Evolutionary conservation across 1,140 invertebrate species (phyloP).

Genomic region (Sinella curviseta): DNA sequence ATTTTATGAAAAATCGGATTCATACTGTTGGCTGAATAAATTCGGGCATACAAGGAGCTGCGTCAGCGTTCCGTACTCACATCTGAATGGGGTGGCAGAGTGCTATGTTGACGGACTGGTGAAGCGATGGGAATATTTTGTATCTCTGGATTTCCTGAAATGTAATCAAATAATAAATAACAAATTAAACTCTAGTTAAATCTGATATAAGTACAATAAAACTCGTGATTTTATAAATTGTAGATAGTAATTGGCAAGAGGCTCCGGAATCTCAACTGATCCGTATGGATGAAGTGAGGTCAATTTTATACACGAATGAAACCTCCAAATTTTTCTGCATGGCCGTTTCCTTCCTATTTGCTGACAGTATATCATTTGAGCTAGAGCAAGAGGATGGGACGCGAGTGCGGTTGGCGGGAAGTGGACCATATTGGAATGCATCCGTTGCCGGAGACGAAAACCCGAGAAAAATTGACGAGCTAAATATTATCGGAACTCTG

Average conservation of each 20-base stretch:
- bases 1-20: background rate
- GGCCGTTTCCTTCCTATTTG: background rate
- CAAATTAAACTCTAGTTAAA: too few relatives aligned
- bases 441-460: background rate
- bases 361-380: background rate
- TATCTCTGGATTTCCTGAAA: too few relatives aligned
- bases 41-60: background rate
- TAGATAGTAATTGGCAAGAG: background rate
- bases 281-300: background rate
- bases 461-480: background rate
- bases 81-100: background rate
- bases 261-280: background rate
- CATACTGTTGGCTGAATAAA: background rate
- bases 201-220: background rate
- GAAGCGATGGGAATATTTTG: background rate
- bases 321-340: background rate
- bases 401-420: background rate
- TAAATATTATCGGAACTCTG: background rate
- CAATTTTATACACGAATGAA: conserved; percentile 11
- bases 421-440: background rate
- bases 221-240: too few relatives aligned
- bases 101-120: background rate
- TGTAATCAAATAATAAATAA: too few relatives aligned
- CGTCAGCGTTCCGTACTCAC: conserved; percentile 3
- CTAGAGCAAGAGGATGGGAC: background rate